These are phyloP conservation scores for Caenorhabditis japonica DNA, from an alignment of 2,888 invertebrate species.

Conservation along the genomic window DNA sequence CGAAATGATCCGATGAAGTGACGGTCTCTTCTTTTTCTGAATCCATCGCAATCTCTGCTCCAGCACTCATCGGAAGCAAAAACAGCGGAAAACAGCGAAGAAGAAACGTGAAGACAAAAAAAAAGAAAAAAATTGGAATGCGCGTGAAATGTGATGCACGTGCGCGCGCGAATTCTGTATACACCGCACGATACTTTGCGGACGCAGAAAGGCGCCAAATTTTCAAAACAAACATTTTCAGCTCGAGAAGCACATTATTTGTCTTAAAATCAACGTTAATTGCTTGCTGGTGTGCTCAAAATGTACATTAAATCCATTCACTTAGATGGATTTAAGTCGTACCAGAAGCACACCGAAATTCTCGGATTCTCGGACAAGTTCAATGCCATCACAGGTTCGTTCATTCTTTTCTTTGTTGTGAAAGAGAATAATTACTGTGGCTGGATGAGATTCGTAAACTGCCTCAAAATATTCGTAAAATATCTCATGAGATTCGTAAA, in stretches of 20 bases:
- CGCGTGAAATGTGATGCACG: background rate
- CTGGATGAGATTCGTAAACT: too few species aligned
- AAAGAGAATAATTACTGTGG: too few species aligned
- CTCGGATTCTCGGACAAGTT: conserved; percentile 81
- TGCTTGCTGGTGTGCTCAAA: conserved; percentile 1
- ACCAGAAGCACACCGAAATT: conserved; percentile 94
- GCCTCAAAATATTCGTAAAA: too few species aligned
- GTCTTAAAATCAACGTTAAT: background rate
- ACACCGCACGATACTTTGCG: conserved; percentile 6
- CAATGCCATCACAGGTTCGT: conserved; percentile 29
- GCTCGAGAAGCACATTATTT: background rate
- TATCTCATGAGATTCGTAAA: too few species aligned
- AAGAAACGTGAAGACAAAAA: background rate
- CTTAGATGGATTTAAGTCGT: conserved; percentile 97
- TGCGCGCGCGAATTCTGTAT: background rate
- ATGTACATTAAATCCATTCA: conserved; percentile 94
- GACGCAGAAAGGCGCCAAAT: conserved; percentile 23
- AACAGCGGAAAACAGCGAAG: background rate
- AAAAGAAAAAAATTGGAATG: conserved; percentile 1
- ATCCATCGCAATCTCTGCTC: conserved; percentile 19
- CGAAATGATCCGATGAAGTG: background rate
- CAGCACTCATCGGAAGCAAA: conserved; percentile 9
- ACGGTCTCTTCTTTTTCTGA: conserved; percentile 40
- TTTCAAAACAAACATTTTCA: conserved; percentile 12
- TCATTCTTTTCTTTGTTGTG: background rate